Evolutionary conservation across 2,797 vertebrate genomes (phyloP).

Genomic region (Lepus townsendii): DNA sequence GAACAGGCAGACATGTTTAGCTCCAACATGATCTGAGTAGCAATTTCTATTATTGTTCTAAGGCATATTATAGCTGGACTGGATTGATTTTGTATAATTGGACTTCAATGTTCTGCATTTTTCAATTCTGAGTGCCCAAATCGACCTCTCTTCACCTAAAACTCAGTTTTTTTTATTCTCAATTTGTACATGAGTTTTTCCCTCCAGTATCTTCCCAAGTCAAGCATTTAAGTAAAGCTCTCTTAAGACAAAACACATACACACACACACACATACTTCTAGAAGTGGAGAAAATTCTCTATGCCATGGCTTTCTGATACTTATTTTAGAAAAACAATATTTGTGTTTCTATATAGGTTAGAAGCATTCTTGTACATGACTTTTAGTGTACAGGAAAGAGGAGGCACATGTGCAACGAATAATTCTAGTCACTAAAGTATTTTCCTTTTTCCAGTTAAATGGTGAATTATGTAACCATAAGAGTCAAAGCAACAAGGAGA

Average conservation of each 20-base stretch:
- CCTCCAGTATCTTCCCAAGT: neutral
- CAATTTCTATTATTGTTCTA: constrained; percentile 48
- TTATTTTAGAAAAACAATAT: constrained; percentile 18
- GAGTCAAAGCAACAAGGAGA: constrained; percentile 21
- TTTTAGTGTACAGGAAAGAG: neutral
- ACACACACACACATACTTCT: neutral
- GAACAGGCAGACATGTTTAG: neutral
- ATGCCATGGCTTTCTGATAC: neutral
- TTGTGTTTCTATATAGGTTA: neutral
- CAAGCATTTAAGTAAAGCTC: neutral
- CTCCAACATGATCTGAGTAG: neutral
- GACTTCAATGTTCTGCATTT: neutral
- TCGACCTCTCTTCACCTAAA: neutral
- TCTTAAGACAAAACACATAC: neutral
- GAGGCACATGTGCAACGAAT: neutral
- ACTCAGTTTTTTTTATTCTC: neutral
- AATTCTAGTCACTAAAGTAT: neutral
- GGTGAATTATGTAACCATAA: constrained; percentile 1
- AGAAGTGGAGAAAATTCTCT: neutral
- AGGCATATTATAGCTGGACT: neutral
- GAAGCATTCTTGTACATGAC: neutral
- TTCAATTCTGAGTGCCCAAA: neutral
- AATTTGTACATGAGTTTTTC: neutral
- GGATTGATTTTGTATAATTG: neutral
- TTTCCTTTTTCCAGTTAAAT: constrained; percentile 33